Evolutionary conservation across 2,797 vertebrate species (phyloP), one percentile per base, ranked within the genome.

Genomic region (Anomalospiza imberbis): DNA sequence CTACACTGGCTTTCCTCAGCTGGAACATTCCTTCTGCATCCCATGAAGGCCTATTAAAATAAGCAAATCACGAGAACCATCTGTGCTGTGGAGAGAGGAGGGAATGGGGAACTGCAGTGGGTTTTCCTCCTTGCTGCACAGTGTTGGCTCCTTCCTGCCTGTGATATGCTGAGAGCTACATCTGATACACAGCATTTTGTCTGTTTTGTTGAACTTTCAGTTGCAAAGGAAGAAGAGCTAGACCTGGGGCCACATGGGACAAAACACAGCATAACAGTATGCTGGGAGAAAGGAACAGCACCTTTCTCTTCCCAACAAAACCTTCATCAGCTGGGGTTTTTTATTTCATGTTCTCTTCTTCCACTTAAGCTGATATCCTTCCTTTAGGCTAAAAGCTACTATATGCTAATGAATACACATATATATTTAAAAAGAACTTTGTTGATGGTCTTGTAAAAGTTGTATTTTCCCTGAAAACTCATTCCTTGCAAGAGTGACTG

Each of bases 1-100:
- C 82, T 95, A 82, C 92, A 84, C 89, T 86, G 75, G 32, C 61
- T 96, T 91, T 89, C 66, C 85, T 96, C 88, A 96, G 95, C 85
- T 96, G 89, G 90, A 96, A 94, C 91, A 95, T 95, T 96, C 81
- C 68, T 96, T 71, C 91, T 82, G 81, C 57, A 96, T 77, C 86
- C 91, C 94, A 87, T 76, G 76, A 95, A 93, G 74, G 91, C 92
- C 93, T 81, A 94, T 96, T 94, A 96, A 97, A 92, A 88, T 16
- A 62, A 76, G 61, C n/a, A 94, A 83, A 87, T 85, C 93, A 95
- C 13, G 1, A 89, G 90, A 96, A 96, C 51, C 86, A 79, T 94
- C 93, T 97, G 95, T 91, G 77, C 77, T 83, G 54, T 85, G 60
- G 72, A 76, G 60, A 95, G 62, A 79, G 31, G 45, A 74, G 68